Evolutionary conservation across 2,113 vertebrate species (phyloP), one percentile per base, ranked within the genome.

Genomic region (Anser cygnoides): DNA sequence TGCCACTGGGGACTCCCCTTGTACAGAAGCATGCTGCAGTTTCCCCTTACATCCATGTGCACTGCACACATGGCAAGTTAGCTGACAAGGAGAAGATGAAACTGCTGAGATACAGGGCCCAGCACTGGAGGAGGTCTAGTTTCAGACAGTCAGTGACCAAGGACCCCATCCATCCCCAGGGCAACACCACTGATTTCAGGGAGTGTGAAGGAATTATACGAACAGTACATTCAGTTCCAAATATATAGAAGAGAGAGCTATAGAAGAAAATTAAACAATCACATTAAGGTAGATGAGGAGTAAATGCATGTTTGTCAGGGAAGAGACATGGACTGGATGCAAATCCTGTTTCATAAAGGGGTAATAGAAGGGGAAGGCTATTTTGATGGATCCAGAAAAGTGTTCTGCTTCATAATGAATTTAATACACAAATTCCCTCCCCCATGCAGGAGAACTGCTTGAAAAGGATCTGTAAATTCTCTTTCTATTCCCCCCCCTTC

Each of bases 1-100:
- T 67, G 58, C 67, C 80, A 8, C 87, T 75, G 87, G 91, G 78
- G 90, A 84, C 77, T 75, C 67, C 90, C 57, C 62, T 91, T 33
- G 58, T 9, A 37, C 55, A 66, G 84, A 90, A 63, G 15, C 70
- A 11, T 3, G 29, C 57, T 66, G 58, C 35, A 21, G 43, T 5
- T 61, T 29, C 83, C 84, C 15, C 49, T 49, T 6, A 7, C 31
- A 21, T 21, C 79, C 76, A 0, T 13, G 79, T 15, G 83, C 54
- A 4, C 43, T 11, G 74, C 66, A 50, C 54, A 62, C 6, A 0
- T 2, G 1, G 70, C 12, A 9, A 33, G 72, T 41, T 28, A 35
- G 49, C 72, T 74, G 67, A 61, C 20, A 3, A 54, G 70, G 70
- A 55, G 72, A 15, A 52, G 43, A 20, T 9, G 41, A 37, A 70